These are phyloP conservation scores for Stenchaetothrips biformis DNA, from an alignment of 2,888 invertebrate genomes.

Conservation along the genomic window DNA sequence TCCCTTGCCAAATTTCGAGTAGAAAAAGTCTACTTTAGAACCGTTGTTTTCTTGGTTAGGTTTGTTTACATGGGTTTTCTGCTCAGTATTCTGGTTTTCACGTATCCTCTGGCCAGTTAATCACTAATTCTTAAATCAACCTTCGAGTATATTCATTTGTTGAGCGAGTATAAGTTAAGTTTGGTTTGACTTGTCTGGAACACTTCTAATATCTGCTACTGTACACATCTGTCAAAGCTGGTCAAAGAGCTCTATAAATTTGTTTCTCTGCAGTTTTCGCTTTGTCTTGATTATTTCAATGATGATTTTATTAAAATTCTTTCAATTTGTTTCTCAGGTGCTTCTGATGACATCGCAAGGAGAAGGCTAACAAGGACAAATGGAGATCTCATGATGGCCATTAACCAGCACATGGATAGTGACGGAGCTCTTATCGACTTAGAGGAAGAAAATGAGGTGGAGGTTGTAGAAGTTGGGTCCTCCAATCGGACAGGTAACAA, in stretches of 20 bases:
- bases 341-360: background rate
- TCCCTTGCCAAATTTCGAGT: no score
- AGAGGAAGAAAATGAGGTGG: background rate
- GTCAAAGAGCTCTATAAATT: no score
- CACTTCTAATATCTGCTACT: no score
- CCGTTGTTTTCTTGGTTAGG: background rate
- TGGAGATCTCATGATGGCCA: constrained; percentile 7
- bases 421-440: background rate
- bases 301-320: no score
- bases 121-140: background rate
- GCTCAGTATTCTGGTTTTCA: background rate
- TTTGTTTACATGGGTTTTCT: background rate
- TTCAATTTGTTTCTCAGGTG: background rate
- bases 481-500: background rate
- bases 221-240: no score
- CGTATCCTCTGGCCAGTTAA: background rate
- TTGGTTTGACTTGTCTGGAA: no score
- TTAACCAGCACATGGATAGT: constrained; percentile 7
- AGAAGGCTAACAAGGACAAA: background rate
- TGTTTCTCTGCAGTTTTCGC: no score
- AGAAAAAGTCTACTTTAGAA: background rate
- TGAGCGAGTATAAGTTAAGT: no score
- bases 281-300: no score
- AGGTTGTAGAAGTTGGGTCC: background rate
- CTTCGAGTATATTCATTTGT: background rate